These are phyloP conservation scores for Agrotis segetum DNA, from an alignment of 2,888 invertebrate species.

Conservation along the genomic window DNA sequence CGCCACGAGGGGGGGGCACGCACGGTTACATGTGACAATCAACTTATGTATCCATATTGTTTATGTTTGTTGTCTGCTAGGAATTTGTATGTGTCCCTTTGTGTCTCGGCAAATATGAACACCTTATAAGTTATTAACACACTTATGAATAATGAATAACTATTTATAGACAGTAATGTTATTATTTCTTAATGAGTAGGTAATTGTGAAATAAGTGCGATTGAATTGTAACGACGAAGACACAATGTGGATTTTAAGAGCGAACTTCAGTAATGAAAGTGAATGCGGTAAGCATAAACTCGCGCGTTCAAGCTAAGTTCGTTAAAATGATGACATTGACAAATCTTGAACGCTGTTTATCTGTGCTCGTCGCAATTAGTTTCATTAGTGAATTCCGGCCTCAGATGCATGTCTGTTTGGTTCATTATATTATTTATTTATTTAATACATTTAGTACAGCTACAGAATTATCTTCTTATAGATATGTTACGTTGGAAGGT, in stretches of 20 bases:
- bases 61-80: constrained; percentile 61
- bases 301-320: background rate
- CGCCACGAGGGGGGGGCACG: constrained; percentile 70
- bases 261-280: background rate
- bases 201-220: constrained; percentile 41
- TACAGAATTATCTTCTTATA: too few relatives aligned
- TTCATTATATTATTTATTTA: background rate
- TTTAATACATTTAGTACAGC: too few relatives aligned
- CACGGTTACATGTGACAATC: constrained; percentile 64
- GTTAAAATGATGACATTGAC: background rate
- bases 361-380: background rate
- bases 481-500: too few relatives aligned
- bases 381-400: too few relatives aligned
- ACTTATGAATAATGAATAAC: constrained; percentile 7
- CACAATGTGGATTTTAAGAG: background rate
- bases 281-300: background rate
- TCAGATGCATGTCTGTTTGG: background rate
- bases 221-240: constrained; percentile 3
- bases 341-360: background rate
- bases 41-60: constrained; percentile 63
- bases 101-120: constrained; percentile 45
- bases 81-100: constrained; percentile 56
- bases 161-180: constrained; percentile 22
- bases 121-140: constrained; percentile 18
- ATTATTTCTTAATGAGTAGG: constrained; percentile 17